Percentiles rank a stretch among this genome's conserved stretches.
These are phyloP conservation scores for Malthinus seriepunctatus DNA, from an alignment of 2,888 invertebrate genomes.

Conservation along the genomic window DNA sequence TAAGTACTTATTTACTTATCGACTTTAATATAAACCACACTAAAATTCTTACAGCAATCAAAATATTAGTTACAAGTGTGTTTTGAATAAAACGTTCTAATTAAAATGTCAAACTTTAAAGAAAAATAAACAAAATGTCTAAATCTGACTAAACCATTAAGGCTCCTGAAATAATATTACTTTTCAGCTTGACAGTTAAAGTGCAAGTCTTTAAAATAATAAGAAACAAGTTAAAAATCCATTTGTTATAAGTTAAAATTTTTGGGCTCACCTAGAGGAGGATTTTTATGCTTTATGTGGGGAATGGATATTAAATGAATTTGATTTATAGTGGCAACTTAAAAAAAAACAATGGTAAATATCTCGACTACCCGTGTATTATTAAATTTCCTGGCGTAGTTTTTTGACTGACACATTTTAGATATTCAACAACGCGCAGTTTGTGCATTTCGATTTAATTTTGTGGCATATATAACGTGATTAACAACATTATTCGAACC, in stretches of 20 bases:
- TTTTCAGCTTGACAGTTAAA: no score
- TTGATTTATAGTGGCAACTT: slow-evolving; percentile 34
- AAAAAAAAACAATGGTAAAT: slow-evolving; percentile 36
- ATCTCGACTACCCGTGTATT: slow-evolving; percentile 10
- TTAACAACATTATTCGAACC: slow-evolving; percentile 16
- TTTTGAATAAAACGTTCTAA: no score
- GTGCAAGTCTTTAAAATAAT: slow-evolving; percentile 8
- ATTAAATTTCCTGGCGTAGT: slow-evolving; percentile 2
- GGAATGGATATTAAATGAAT: slow-evolving; percentile 35
- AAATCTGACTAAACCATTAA: no score
- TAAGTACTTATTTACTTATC: slow-evolving; percentile 1
- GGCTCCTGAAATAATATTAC: no score
- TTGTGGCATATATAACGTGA: slow-evolving; percentile 11
- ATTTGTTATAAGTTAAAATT: slow-evolving; percentile 24
- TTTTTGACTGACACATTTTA: neutral
- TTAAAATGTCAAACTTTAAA: no score
- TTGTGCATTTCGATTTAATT: slow-evolving; percentile 15
- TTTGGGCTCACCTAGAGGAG: slow-evolving; percentile 9
- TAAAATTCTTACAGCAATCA: no score
- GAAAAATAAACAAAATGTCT: no score
- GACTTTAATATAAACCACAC: neutral
- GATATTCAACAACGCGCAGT: neutral
- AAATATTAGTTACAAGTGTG: no score
- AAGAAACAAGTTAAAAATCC: slow-evolving; percentile 26
- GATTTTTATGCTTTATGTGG: slow-evolving; percentile 25